Conservation (phyloP, 2,113 vertebrate genomes). For the Pluvianellus socialis region DNA sequence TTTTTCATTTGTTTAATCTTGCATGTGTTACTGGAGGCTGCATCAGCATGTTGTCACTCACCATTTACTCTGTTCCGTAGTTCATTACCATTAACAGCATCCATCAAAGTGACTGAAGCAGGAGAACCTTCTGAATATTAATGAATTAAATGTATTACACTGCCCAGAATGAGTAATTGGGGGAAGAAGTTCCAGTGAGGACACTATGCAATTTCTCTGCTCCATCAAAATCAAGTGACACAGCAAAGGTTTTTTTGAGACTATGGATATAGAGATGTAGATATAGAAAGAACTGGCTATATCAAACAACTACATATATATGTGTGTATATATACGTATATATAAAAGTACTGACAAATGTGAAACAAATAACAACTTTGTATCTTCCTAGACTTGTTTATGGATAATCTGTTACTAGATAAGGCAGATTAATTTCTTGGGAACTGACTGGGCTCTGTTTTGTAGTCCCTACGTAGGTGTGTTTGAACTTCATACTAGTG, state of each 20-base stretch:
- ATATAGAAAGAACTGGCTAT: not conserved
- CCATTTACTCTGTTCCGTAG: constrained; percentile 35
- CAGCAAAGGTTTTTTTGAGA: not conserved
- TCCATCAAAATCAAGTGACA: not conserved
- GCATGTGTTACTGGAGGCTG: constrained; percentile 35
- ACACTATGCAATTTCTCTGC: not conserved
- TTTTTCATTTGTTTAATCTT: constrained; percentile 20
- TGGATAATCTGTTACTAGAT: not conserved
- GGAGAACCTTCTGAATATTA: constrained; percentile 15
- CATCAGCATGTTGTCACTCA: constrained; percentile 54
- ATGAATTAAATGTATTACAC: constrained; percentile 8
- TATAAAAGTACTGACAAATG: not conserved
- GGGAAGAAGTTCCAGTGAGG: not conserved
- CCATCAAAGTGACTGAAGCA: constrained; percentile 33
- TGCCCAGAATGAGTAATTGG: not conserved
- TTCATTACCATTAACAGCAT: constrained; percentile 12
- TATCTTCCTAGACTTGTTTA: not conserved
- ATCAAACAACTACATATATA: not conserved
- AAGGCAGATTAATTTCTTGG: not conserved
- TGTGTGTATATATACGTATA: rapidly evolving
- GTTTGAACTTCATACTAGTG: not conserved
- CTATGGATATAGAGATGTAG: not conserved
- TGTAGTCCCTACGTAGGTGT: not conserved
- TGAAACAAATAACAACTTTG: not conserved
- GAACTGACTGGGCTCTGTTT: not conserved